These are phyloP conservation scores for Chelon labrosus DNA, from an alignment of 2,797 vertebrate genomes.

Conservation along the genomic window DNA sequence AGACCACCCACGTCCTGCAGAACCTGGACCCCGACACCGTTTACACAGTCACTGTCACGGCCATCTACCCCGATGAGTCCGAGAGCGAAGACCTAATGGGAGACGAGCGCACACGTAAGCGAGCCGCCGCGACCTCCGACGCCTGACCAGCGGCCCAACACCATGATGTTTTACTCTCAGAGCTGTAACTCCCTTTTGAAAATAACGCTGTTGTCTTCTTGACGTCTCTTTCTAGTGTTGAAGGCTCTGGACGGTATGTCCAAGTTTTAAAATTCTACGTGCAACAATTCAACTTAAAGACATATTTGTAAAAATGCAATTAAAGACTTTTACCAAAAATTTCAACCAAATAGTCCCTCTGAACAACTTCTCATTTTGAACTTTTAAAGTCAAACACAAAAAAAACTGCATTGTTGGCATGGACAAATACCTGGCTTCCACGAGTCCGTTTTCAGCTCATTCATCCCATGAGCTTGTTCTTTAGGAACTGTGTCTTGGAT, in stretches of 20 bases:
- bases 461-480: too few relatives aligned
- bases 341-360: too few relatives aligned
- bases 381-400: too few relatives aligned
- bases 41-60: constrained; percentile 92
- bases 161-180: background rate
- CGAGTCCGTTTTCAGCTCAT: too few relatives aligned
- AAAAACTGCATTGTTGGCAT: too few relatives aligned
- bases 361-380: too few relatives aligned
- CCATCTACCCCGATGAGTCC: constrained; percentile 97
- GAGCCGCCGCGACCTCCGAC: accelerated
- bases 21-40: constrained; percentile 90
- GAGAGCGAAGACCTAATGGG: constrained; percentile 95
- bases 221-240: constrained; percentile 80
- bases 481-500: too few relatives aligned
- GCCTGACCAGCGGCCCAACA: background rate
- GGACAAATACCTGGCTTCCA: too few relatives aligned
- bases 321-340: too few relatives aligned
- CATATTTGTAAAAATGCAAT: too few relatives aligned
- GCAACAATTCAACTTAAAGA: too few relatives aligned
- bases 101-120: constrained; percentile 91
- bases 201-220: constrained; percentile 73
- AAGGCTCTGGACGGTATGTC: constrained; percentile 77
- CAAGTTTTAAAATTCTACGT: too few relatives aligned
- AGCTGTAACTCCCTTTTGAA: background rate
- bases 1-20: constrained; percentile 86